Percentiles rank a stretch among this genome's conserved stretches.
Evolutionary conservation across 2,797 vertebrate genomes (phyloP).

Genomic region (Gymnoscopelus braueri): DNA sequence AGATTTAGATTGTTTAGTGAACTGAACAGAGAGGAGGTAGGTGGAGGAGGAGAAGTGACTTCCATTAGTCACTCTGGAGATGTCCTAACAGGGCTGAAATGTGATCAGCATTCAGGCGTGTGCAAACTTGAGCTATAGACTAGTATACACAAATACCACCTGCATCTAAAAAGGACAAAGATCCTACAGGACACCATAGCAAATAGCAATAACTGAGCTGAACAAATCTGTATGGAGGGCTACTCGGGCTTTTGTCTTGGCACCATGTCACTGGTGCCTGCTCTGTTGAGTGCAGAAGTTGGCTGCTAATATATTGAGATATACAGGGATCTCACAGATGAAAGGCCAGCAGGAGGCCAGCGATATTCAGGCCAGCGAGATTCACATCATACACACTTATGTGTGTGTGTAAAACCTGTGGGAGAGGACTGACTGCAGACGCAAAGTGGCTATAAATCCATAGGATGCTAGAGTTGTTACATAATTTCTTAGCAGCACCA

Average conservation of each 20-base stretch:
- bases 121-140: constrained; percentile 34
- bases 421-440: no score
- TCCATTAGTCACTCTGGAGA: constrained; percentile 72
- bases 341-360: constrained; percentile 1
- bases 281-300: no score
- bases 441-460: no score
- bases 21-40: constrained; percentile 34
- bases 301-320: no score
- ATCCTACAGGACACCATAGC: constrained; percentile 8
- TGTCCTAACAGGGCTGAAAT: constrained; percentile 68
- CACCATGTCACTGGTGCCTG: not conserved
- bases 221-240: constrained; percentile 10
- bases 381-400: not conserved
- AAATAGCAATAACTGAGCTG: not conserved
- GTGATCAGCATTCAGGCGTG: constrained; percentile 58
- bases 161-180: constrained; percentile 23
- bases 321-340: no score
- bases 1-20: constrained; percentile 68
- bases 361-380: no score
- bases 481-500: no score
- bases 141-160: constrained; percentile 11
- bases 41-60: constrained; percentile 49
- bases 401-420: not conserved
- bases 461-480: no score
- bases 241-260: constrained; percentile 19